A percentile compares a stretch with the other conserved stretches of the same genome.
Conservation (phyloP, 2,113 vertebrate genomes). For the Scomber colias region DNA sequence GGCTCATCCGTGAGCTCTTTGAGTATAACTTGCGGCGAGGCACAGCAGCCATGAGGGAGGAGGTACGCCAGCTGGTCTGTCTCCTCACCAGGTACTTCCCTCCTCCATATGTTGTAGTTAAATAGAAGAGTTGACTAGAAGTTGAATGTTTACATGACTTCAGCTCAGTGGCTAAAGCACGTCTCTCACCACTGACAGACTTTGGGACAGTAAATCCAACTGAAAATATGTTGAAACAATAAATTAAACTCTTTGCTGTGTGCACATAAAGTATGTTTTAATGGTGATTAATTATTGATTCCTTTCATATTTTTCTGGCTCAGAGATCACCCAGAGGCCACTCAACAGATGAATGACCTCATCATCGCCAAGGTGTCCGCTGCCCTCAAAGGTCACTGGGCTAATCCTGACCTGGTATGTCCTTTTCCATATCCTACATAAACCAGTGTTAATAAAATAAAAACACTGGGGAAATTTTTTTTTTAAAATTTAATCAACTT, state of each 20-base stretch:
- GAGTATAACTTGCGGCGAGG: constrained; percentile 96
- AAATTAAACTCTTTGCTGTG: neutral
- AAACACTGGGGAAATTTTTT: too few relatives aligned
- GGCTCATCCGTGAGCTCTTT: constrained; percentile 96
- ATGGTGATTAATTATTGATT: neutral
- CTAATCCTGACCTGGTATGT: constrained; percentile 97
- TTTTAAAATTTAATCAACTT: too few relatives aligned
- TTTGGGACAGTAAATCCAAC: neutral
- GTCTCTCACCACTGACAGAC: too few relatives aligned
- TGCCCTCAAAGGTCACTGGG: constrained; percentile 98
- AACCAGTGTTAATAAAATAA: too few relatives aligned
- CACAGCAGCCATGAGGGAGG: constrained; percentile 93
- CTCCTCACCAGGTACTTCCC: constrained; percentile 94
- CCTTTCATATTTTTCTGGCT: neutral
- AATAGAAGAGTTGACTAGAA: neutral
- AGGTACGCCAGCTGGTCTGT: constrained; percentile 97
- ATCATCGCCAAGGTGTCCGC: constrained; percentile 97
- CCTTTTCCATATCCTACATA: neutral
- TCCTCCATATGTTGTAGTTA: neutral
- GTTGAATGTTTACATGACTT: too few relatives aligned
- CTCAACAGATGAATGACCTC: constrained; percentile 98
- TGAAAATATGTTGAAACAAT: neutral
- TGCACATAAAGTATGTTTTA: neutral
- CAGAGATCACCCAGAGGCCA: constrained; percentile 98
- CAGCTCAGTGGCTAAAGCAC: too few relatives aligned